phyloP scores from a whole-genome alignment of 2,888 invertebrate species.

The Pycnomerus fuliginosus region DNA sequence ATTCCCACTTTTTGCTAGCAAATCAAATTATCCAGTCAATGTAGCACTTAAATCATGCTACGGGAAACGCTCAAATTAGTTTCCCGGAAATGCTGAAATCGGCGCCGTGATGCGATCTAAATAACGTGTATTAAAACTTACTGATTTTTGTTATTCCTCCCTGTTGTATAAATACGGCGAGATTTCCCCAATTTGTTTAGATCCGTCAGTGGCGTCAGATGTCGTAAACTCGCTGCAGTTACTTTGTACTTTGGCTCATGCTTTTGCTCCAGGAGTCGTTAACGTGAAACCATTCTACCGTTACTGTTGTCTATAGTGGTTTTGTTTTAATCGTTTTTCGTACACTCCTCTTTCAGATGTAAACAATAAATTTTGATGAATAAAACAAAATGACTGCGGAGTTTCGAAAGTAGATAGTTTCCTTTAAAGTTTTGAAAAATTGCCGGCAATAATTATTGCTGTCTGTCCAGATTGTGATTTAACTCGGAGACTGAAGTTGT shows the following conservation, averaged over 20 bases:
- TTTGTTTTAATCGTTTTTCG: no score
- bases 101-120: conserved; percentile 27
- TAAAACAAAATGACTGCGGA: neutral
- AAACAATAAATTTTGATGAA: neutral
- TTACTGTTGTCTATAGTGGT: conserved; percentile 18
- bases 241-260: no score
- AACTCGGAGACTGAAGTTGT: no score
- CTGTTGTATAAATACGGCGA: no score
- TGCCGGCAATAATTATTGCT: no score
- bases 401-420: no score
- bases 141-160: no score
- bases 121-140: conserved; percentile 26
- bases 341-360: conserved; percentile 1
- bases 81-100: conserved; percentile 26
- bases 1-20: conserved; percentile 25
- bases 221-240: conserved; percentile 5
- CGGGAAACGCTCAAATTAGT: conserved; percentile 26
- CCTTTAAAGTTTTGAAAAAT: no score
- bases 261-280: conserved; percentile 14
- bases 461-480: no score
- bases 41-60: conserved; percentile 27
- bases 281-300: conserved; percentile 10
- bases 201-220: no score
- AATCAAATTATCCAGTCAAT: conserved; percentile 29
- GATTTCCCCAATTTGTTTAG: no score